Evolutionary conservation across 23 tunicate species (phyloP).

Genomic region (Botrylloides violaceus): DNA sequence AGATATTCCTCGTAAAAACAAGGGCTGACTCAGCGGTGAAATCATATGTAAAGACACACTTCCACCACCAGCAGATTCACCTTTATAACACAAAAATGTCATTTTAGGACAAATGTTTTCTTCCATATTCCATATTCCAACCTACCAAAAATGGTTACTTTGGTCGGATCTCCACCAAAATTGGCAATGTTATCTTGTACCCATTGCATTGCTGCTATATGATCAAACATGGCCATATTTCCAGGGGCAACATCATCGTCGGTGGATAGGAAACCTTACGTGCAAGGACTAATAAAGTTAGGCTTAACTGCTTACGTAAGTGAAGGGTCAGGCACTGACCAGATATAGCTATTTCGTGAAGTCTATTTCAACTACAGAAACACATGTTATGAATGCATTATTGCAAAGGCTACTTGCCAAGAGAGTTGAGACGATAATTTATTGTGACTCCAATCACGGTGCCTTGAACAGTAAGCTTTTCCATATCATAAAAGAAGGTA

Average conservation of each 20-base stretch:
- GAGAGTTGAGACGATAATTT: conserved; percentile 10
- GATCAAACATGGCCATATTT: conserved; percentile 18
- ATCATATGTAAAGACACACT: conserved; percentile 11
- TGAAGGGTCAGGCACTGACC: too few relatives aligned
- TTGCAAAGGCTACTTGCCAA: conserved; percentile 13
- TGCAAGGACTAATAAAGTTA: too few relatives aligned
- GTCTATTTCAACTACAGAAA: too few relatives aligned
- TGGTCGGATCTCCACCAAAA: conserved; percentile 23
- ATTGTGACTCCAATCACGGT: conserved; percentile 13
- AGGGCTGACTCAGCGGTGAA: not conserved
- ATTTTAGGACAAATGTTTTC: not conserved
- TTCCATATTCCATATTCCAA: not conserved
- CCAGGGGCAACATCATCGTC: conserved; percentile 14
- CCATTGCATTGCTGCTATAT: conserved; percentile 10
- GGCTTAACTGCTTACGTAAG: too few relatives aligned
- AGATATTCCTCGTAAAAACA: conserved; percentile 14
- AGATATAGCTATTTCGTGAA: too few relatives aligned
- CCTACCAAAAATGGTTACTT: conserved; percentile 25
- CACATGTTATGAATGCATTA: too few relatives aligned
- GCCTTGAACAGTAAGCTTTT: conserved; percentile 8
- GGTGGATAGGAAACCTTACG: conserved; percentile 5
- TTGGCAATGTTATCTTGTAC: conserved; percentile 20
- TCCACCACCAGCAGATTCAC: conserved; percentile 17
- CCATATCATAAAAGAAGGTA: conserved; percentile 21
- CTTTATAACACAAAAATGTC: not conserved